Conservation (phyloP, 2,888 invertebrate species). For the Cotesia congregata region DNA sequence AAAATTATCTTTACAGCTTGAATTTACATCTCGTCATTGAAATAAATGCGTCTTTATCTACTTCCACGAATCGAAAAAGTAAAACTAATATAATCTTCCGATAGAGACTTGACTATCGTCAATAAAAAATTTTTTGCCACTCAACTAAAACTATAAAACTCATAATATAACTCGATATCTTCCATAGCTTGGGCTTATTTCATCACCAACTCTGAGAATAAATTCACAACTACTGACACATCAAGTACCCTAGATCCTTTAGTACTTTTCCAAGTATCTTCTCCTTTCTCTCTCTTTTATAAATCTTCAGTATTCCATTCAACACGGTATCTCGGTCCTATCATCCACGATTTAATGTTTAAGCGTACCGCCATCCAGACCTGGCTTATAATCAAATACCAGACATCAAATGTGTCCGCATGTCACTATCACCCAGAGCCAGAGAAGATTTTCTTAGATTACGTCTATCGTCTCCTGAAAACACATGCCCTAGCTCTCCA, state of each 20-base stretch:
- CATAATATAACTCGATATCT: constrained; percentile 27
- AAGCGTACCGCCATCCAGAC: background rate
- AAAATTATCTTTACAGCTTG: no score
- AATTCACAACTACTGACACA: background rate
- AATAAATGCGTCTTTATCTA: background rate
- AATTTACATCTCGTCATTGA: no score
- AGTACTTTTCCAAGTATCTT: background rate
- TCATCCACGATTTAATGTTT: background rate
- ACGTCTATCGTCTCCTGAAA: background rate
- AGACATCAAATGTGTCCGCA: background rate
- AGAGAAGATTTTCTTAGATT: background rate
- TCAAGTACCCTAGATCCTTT: constrained; percentile 1
- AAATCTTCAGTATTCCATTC: background rate
- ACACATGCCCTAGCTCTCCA: background rate
- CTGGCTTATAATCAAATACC: background rate
- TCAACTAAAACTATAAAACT: background rate
- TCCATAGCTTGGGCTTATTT: constrained; percentile 42
- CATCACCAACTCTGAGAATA: constrained; percentile 40
- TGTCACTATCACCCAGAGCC: background rate
- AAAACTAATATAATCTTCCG: background rate
- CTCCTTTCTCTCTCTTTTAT: background rate
- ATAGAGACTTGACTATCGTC: background rate
- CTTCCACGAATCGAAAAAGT: background rate
- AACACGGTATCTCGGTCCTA: background rate
- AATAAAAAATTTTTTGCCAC: background rate